phyloP scores from a whole-genome alignment of 2,797 vertebrate genomes.

The Champsocephalus gunnari region DNA sequence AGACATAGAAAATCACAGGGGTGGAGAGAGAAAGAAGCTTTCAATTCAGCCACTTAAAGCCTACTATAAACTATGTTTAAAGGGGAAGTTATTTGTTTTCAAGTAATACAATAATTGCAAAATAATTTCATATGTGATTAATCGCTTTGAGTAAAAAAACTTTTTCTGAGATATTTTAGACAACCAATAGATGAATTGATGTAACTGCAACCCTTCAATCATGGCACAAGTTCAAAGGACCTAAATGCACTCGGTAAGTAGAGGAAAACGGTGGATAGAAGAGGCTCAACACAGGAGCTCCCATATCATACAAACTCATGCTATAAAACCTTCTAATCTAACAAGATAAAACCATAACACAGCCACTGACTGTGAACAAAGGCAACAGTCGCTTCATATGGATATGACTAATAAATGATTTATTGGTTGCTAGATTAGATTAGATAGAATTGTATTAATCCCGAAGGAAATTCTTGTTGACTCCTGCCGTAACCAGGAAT shows the following conservation, averaged over 20 bases:
- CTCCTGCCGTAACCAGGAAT: conserved; percentile 45
- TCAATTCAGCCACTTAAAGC: too few species aligned
- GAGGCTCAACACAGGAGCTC: conserved; percentile 9
- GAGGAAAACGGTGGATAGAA: neutral
- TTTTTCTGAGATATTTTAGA: too few species aligned
- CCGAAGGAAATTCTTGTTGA: neutral
- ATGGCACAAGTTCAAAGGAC: neutral
- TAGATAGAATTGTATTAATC: too few species aligned
- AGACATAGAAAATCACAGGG: too few species aligned
- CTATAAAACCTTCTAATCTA: conserved; percentile 48
- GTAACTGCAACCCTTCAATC: neutral
- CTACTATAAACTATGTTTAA: too few species aligned
- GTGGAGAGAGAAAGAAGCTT: too few species aligned
- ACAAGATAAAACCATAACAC: conserved; percentile 27
- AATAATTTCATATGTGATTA: too few species aligned
- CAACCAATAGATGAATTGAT: too few species aligned
- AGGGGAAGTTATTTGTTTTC: too few species aligned
- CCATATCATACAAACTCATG: neutral
- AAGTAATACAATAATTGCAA: too few species aligned
- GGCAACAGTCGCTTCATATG: conserved; percentile 17
- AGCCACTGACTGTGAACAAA: conserved; percentile 11
- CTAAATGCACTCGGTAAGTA: neutral
- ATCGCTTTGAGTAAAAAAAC: too few species aligned
- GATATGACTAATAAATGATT: conserved; percentile 28
- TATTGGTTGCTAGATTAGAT: conserved; percentile 17